Base-by-base conservation (phyloP, 2,888 invertebrate species). In the Ochlodes sylvanus region DNA sequence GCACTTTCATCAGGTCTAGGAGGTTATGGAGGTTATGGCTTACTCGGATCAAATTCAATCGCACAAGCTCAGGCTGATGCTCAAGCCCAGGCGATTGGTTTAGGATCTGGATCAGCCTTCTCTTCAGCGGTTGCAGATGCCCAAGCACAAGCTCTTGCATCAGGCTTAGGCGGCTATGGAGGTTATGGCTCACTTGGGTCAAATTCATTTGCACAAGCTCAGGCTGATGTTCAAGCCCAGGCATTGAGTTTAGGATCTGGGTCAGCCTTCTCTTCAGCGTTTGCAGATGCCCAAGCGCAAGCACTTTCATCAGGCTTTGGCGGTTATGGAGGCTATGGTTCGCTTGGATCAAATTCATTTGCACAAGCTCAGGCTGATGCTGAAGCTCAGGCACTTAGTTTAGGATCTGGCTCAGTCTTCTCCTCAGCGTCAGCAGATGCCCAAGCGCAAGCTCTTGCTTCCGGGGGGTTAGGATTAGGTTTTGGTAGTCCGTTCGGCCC, bases 281-380 rank as follows among this genome's bases (percentile, higher is more conserved):
- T 17, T 47, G 56, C 67, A 17, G 42, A 60, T n/a, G 38, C 65
- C 0, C 38, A 67, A 50, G 47, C 60, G 21, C 63, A 65, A 41
- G 41, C 52, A 9, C 15, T 44, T 15, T 42, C 42, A 12, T 17
- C 27, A 10, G 50, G 34, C n/a, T 41, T 50, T 12, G 60, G 60
- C n/a, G n/a, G n/a, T n/a, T 12, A 19, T 19, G 4, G 50, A 56
- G n/a, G n/a, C n/a, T n/a, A n/a, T 62, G 55, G 19, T 44, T 56
- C 58, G 5, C 62, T 69, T 56, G 66, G 68, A 2, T 34, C 41
- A 41, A 66, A 58, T 52, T 21, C 58, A 27, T 42, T 42, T 32
- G 61, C 63, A 10, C 42, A 63, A 50, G 61, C 71, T 34, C 42
- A 63, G 44, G 61, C 71, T 34, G 21, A 47, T 12, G 67, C 71